Evolutionary conservation across 1,140 invertebrate species (phyloP).

Genomic region (Philotrypesis tridentata): DNA sequence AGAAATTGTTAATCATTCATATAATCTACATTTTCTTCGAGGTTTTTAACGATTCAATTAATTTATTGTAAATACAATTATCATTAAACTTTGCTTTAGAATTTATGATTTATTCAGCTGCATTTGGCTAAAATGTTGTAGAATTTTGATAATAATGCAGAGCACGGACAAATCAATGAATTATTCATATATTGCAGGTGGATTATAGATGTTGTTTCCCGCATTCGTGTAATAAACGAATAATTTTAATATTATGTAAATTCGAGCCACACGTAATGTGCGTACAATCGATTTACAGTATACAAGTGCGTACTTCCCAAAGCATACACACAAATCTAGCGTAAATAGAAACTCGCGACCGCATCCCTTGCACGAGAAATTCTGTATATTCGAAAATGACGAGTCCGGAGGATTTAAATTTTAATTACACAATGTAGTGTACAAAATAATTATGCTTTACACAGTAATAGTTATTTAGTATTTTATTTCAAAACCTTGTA

Average conservation of each 20-base stretch:
- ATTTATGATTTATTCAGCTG: neutral
- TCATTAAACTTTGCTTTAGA: neutral
- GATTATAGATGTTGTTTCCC: neutral
- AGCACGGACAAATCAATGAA: neutral
- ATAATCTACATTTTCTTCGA: too few relatives aligned
- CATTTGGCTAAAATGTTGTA: neutral
- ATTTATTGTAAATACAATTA: neutral
- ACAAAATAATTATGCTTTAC: too few relatives aligned
- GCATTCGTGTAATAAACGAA: neutral
- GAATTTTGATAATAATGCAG: neutral
- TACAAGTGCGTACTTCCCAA: neutral
- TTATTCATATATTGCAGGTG: neutral
- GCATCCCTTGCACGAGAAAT: neutral
- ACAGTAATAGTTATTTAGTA: too few relatives aligned
- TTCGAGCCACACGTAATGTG: neutral
- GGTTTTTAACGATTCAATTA: too few relatives aligned
- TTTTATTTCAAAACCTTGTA: too few relatives aligned
- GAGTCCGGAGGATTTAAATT: too few relatives aligned
- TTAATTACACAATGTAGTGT: too few relatives aligned
- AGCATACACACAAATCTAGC: neutral
- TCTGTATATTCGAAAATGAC: too few relatives aligned
- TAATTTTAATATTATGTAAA: neutral
- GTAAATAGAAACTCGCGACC: neutral
- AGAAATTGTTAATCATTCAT: too few relatives aligned
- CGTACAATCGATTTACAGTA: neutral